These are phyloP conservation scores for Lordiphosa collinella DNA, from an alignment of 1,140 invertebrate genomes.

Conservation along the genomic window DNA sequence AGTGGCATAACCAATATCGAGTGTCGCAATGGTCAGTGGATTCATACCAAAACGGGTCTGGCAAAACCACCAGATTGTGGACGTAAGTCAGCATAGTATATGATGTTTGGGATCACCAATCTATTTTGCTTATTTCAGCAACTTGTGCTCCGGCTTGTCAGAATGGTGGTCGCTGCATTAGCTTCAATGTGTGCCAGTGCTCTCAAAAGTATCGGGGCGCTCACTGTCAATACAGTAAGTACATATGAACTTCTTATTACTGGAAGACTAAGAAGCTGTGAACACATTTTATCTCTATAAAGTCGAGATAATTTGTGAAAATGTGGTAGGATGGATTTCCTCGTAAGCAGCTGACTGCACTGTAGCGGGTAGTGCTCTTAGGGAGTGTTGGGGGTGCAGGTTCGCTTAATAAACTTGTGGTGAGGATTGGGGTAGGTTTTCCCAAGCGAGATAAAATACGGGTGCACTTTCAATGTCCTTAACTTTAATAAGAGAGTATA, in stretches of 20 bases:
- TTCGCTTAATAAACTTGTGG: too few relatives aligned
- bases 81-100: slow-evolving; percentile 80
- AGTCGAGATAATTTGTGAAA: too few relatives aligned
- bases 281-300: too few relatives aligned
- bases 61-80: slow-evolving; percentile 83
- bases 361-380: too few relatives aligned
- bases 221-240: slow-evolving; percentile 89
- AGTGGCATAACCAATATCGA: slow-evolving; percentile 82
- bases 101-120: neutral
- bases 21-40: slow-evolving; percentile 84
- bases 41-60: slow-evolving; percentile 80
- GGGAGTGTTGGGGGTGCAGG: too few relatives aligned
- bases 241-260: neutral
- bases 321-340: too few relatives aligned
- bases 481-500: too few relatives aligned
- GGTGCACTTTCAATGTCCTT: too few relatives aligned
- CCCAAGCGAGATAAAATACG: too few relatives aligned
- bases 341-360: too few relatives aligned
- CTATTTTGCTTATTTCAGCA: slow-evolving; percentile 79
- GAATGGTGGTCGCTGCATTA: slow-evolving; percentile 89
- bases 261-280: too few relatives aligned
- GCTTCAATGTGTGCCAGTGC: slow-evolving; percentile 88
- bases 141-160: slow-evolving; percentile 86
- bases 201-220: slow-evolving; percentile 85
- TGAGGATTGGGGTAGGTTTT: too few relatives aligned